Evolutionary conservation across 2,888 invertebrate species (phyloP).

Genomic region (Gnatocerus cornutus): DNA sequence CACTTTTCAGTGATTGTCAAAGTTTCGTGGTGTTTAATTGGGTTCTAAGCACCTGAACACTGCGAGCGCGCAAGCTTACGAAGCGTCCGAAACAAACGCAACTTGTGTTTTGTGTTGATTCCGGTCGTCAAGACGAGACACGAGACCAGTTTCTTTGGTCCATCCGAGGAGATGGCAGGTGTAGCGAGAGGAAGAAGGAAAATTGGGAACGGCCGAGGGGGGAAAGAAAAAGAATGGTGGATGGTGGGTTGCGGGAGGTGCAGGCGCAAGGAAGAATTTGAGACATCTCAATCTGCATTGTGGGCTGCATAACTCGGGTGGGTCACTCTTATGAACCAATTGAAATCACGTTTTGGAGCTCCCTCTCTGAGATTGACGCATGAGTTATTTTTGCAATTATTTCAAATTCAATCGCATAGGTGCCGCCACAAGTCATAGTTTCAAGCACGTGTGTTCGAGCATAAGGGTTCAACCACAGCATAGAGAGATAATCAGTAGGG

Average conservation of each 20-base stretch:
- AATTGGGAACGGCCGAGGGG: background rate
- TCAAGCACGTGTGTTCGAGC: no score
- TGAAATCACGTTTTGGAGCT: no score
- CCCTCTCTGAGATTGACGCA: no score
- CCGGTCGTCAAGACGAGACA: slow-evolving; percentile 42
- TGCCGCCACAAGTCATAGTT: no score
- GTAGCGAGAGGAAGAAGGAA: slow-evolving; percentile 21
- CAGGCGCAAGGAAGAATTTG: slow-evolving; percentile 3
- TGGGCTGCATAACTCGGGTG: no score
- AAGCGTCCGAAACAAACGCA: slow-evolving; percentile 27
- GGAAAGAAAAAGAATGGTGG: background rate
- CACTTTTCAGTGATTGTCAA: slow-evolving; percentile 37
- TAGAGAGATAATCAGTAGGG: no score
- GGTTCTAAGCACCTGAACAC: slow-evolving; percentile 18
- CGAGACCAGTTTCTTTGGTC: slow-evolving; percentile 48
- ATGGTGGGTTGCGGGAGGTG: background rate
- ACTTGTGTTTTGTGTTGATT: slow-evolving; percentile 37
- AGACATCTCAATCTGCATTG: background rate
- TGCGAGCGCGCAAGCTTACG: slow-evolving; percentile 30
- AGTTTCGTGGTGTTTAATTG: slow-evolving; percentile 22
- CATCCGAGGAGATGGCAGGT: slow-evolving; percentile 42
- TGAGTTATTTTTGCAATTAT: no score
- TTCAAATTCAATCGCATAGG: no score
- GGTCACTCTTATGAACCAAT: no score
- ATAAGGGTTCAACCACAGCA: no score